Base-by-base conservation (phyloP, 2,888 invertebrate genomes). In the Mycalesis mineus region DNA sequence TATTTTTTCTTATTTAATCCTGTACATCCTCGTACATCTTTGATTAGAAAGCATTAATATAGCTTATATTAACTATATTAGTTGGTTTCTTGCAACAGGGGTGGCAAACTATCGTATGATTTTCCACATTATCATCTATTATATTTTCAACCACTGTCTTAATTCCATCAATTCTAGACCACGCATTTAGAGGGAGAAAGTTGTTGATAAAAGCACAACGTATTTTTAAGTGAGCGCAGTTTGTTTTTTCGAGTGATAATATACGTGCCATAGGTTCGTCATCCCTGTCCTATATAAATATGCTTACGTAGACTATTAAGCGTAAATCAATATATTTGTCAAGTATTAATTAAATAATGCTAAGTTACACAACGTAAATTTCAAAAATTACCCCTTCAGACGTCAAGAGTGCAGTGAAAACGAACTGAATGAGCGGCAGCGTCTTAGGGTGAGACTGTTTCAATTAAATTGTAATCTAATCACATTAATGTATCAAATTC, bases 11-110 rank as follows among this genome's bases (percentile, higher is more conserved):
- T 36, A 4, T 36, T 4, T 1, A 11, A 4, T 11, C 4, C 36
- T 11, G 9, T 4, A 11, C 36, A 36, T 11, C 1, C 9, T 36
- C 0, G 65, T 65, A 22, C 53, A 65, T 37, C 49, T 66, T 7
- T 64, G 57, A 47, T 52, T 50, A 29, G 33, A 29, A 9, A 7
- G 11, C 29, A 1, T 50, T 50, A 8, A 11, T 17, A 11, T 45
- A 13, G 36, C n/a, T n/a, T n/a, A n/a, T n/a, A n/a, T n/a, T n/a
- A n/a, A n/a, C n/a, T n/a, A 22, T 22, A 22, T 22, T n/a, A 22
- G 22, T 22, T 22, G 22, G 22, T 22, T 5, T 5, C 22, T 22
- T 22, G 22, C 11, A 36, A 11, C 33, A 36, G 11, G 36, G 36
- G 36, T 36, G 36, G 36, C 36, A 11, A 36, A 36, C 36, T 36